These are phyloP conservation scores for Oncorhynchus tshawytscha DNA, from an alignment of 2,113 vertebrate species.

Conservation along the genomic window DNA sequence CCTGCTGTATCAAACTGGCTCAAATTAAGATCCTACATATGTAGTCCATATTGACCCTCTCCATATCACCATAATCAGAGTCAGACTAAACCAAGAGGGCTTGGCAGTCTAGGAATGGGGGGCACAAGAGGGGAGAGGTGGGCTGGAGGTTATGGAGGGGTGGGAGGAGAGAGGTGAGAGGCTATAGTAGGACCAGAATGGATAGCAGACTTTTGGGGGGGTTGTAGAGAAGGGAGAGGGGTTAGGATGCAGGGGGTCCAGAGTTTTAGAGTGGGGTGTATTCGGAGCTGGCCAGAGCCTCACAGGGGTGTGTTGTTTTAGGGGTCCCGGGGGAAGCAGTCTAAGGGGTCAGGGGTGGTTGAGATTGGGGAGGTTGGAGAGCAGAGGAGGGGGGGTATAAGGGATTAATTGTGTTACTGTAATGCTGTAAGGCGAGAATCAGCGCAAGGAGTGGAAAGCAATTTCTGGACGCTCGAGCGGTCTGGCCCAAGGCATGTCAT, in stretches of 20 bases:
- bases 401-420: constrained; percentile 29
- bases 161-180: constrained; percentile 2
- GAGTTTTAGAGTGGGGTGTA: no score
- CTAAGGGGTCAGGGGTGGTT: no score
- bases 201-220: neutral
- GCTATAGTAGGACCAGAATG: neutral
- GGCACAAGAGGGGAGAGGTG: neutral
- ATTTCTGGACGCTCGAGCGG: constrained; percentile 12
- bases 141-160: neutral
- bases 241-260: neutral
- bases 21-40: no score
- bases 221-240: neutral
- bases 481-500: constrained; percentile 5
- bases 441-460: constrained; percentile 13
- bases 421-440: constrained; percentile 27
- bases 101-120: neutral
- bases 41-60: neutral
- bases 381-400: neutral
- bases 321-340: no score
- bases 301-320: no score
- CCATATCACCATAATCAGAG: neutral
- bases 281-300: no score
- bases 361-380: neutral
- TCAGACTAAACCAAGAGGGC: neutral
- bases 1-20: no score